Evolutionary conservation across 1,140 invertebrate genomes (phyloP), one percentile per base, ranked within the genome.

Genomic region (Gryon sp.): DNA sequence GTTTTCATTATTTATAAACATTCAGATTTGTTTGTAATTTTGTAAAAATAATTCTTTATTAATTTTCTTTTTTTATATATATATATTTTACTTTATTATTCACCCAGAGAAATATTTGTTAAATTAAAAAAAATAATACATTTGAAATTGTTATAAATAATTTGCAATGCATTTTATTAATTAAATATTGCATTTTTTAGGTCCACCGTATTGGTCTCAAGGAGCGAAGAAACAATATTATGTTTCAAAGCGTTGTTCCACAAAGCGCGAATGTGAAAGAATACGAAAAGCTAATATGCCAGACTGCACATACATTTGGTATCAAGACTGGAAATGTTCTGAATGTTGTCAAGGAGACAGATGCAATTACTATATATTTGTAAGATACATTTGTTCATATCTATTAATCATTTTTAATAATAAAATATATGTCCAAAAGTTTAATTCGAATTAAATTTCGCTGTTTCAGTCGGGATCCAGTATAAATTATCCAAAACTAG

Each of bases 281-380:
- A 91, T 91, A 55, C 90, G 94, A 75, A 90, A 90, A 46, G 88
- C 89, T 14, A 92, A 93, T 72, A 95, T 95, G 92, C 88, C 90
- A 8, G 90, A 92, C 68, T 99, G 98, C 84, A 96, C 96, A 12
- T 92, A 98, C 82, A 96, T 99, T 82, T 99, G 97, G 96, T 99
- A 98, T 82, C 93, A 97, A 83, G 98, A 99, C 89, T 99, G 98
- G 98, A 93, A 94, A 68, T 99, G 98, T 90, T 95, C 95, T 0
- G 97, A 99, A 87, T 99, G 98, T 88, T 99, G 98, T 87, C 93
- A 94, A 82, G 98, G 98, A 34, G 98, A 99, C 88, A 90, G 96
- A 60, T 99, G 98, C 87, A 99, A 99, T 87, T 99, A 97, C 87
- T 99, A 95, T 86, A 93, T 98, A 16, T 97, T 98, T 82, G 97